Conservation (phyloP, 2,797 vertebrate species). For the Gymnoscopelus microlampas region DNA sequence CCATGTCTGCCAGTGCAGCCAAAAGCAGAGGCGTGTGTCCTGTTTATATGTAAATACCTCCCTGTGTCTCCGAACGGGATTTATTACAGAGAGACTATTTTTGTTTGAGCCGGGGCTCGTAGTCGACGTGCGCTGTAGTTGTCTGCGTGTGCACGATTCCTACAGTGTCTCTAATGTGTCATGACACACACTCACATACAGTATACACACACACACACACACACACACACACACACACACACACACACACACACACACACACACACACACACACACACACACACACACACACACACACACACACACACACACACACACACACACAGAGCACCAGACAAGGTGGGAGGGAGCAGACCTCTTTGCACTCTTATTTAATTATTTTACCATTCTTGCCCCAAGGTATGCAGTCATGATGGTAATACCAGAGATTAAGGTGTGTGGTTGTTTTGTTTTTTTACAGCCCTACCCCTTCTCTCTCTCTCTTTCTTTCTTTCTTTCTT, state of each 20-base stretch:
- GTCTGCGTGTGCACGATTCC: constrained; percentile 13
- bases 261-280: too few relatives aligned
- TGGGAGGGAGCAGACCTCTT: constrained; percentile 46
- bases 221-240: too few relatives aligned
- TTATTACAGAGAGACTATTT: constrained; percentile 69
- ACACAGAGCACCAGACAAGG: constrained; percentile 20
- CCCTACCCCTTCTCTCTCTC: constrained; percentile 58
- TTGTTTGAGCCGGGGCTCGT: constrained; percentile 55
- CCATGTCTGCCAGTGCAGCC: constrained; percentile 57
- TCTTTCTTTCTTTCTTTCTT: constrained; percentile 2
- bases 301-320: constrained; percentile 5
- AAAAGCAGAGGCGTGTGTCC: constrained; percentile 63
- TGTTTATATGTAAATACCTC: constrained; percentile 77
- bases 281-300: not conserved
- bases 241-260: too few relatives aligned
- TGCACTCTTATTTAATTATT: constrained; percentile 78
- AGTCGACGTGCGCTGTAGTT: constrained; percentile 25
- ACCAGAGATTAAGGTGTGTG: constrained; percentile 81
- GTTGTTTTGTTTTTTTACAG: constrained; percentile 57
- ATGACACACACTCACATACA: too few relatives aligned
- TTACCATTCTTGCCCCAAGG: constrained; percentile 74
- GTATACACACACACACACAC: too few relatives aligned
- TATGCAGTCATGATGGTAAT: constrained; percentile 72
- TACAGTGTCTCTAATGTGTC: too few relatives aligned
- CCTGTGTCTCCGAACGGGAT: constrained; percentile 61